Conservation (phyloP, 2,113 vertebrate species). For the Tricholaema leucomelas region DNA sequence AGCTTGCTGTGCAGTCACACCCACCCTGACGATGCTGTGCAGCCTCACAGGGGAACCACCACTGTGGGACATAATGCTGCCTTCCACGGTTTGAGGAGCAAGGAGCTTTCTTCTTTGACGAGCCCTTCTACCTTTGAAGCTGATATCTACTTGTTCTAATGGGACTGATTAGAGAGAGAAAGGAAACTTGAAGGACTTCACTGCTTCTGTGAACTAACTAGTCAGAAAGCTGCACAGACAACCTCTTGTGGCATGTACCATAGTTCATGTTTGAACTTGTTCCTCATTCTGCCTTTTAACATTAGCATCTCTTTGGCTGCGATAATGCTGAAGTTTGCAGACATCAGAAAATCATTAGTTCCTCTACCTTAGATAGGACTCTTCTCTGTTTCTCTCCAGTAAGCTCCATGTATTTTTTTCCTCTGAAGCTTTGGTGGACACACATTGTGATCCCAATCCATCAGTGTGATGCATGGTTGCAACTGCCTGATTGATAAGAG, state of each 20-base stretch:
- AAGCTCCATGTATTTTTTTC: background rate
- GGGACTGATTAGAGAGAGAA: constrained; percentile 32
- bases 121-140: constrained; percentile 36
- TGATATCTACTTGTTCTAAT: constrained; percentile 10
- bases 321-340: background rate
- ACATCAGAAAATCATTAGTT: background rate
- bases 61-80: background rate
- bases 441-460: background rate
- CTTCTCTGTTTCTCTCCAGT: fast-evolving
- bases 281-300: background rate
- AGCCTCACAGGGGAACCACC: background rate
- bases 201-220: constrained; percentile 15
- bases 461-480: background rate
- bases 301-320: background rate
- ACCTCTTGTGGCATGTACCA: background rate
- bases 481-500: background rate
- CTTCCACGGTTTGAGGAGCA: background rate
- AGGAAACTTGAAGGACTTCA: constrained; percentile 26
- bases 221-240: background rate
- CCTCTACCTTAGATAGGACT: background rate
- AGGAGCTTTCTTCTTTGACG: constrained; percentile 16
- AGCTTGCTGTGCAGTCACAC: background rate
- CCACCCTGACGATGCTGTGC: background rate
- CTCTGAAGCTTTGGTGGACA: background rate
- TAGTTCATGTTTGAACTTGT: background rate